A percentile compares a stretch with the other conserved stretches of the same genome.
Conservation (phyloP, 2,888 invertebrate species). For the Dorcus parallelipipedus region DNA sequence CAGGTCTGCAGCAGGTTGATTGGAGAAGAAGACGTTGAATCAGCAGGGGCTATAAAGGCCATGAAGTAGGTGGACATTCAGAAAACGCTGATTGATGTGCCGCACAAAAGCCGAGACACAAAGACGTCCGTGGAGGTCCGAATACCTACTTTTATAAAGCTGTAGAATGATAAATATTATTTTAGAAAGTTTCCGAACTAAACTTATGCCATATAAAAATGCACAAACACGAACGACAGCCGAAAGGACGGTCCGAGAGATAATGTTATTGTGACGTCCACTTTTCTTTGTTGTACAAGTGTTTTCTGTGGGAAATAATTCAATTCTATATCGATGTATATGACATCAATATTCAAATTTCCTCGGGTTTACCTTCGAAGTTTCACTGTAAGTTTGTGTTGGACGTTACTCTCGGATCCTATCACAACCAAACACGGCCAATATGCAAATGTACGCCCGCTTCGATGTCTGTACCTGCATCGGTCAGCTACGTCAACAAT, state of each 20-base stretch:
- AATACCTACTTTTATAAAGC: conserved; percentile 29
- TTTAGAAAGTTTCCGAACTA: conserved; percentile 40
- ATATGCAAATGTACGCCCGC: conserved; percentile 45
- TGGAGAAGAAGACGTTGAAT: conserved; percentile 14
- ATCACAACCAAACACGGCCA: conserved; percentile 47
- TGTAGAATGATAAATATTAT: conserved; percentile 43
- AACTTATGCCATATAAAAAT: conserved; percentile 42
- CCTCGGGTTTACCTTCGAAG: conserved; percentile 26
- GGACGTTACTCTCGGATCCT: conserved; percentile 41
- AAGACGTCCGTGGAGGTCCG: conserved; percentile 32
- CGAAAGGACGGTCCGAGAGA: conserved; percentile 30
- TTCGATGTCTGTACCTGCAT: conserved; percentile 45
- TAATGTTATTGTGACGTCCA: conserved; percentile 41
- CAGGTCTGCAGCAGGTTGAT: conserved; percentile 21
- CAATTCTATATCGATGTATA: conserved; percentile 6
- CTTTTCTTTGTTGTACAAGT: conserved; percentile 21
- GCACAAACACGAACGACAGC: conserved; percentile 38
- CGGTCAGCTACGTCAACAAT: conserved; percentile 50
- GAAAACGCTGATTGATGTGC: conserved; percentile 28
- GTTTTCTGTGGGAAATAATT: conserved; percentile 13
- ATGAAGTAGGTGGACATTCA: conserved; percentile 8
- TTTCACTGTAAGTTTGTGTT: conserved; percentile 39
- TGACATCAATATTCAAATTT: conserved; percentile 46
- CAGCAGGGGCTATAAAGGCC: conserved; percentile 4
- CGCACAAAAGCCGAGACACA: conserved; percentile 30